These are phyloP conservation scores for Congeria kusceri DNA, from an alignment of 2,888 invertebrate genomes.

Conservation along the genomic window DNA sequence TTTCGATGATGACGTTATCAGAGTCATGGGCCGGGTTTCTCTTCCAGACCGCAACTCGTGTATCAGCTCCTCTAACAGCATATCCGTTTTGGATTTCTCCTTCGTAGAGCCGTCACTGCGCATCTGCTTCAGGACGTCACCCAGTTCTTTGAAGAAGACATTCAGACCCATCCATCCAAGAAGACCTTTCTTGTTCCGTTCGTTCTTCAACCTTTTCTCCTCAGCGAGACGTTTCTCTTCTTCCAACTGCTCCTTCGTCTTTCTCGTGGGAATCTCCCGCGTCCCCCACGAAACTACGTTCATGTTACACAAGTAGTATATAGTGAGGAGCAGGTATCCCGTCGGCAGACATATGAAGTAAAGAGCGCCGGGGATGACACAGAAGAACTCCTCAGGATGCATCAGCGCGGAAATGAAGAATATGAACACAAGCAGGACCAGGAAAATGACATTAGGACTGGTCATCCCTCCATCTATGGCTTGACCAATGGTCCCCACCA, in stretches of 20 bases:
- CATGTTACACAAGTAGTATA: slow-evolving; percentile 97
- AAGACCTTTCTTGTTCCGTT: slow-evolving; percentile 92
- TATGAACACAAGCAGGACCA: slow-evolving; percentile 91
- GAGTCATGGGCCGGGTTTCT: slow-evolving; percentile 2
- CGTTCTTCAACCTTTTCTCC: slow-evolving; percentile 88
- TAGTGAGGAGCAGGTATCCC: slow-evolving; percentile 96
- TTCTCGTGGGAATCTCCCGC: slow-evolving; percentile 89
- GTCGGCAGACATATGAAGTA: slow-evolving; percentile 97
- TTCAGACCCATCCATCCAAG: slow-evolving; percentile 79
- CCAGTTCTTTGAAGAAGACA: slow-evolving; percentile 70
- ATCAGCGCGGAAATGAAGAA: slow-evolving; percentile 98
- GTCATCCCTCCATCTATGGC: slow-evolving; percentile 96
- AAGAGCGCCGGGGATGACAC: slow-evolving; percentile 89
- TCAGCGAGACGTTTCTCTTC: slow-evolving; percentile 90
- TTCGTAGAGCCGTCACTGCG: slow-evolving; percentile 37
- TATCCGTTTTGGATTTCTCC: slow-evolving; percentile 66
- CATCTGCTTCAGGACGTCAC: slow-evolving; percentile 69
- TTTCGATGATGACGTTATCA: background rate
- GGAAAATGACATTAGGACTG: slow-evolving; percentile 78
- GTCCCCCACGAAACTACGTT: slow-evolving; percentile 98
- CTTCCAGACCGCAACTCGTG: slow-evolving; percentile 58
- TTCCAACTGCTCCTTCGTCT: slow-evolving; percentile 87
- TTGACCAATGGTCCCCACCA: slow-evolving; percentile 98
- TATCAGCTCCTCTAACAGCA: slow-evolving; percentile 71
- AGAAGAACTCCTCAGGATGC: slow-evolving; percentile 93